Evolutionary conservation across 92 coral and sea anemone genomes (phyloP), one percentile per base, ranked within the genome.

Genomic region (Meandrina meandrites): DNA sequence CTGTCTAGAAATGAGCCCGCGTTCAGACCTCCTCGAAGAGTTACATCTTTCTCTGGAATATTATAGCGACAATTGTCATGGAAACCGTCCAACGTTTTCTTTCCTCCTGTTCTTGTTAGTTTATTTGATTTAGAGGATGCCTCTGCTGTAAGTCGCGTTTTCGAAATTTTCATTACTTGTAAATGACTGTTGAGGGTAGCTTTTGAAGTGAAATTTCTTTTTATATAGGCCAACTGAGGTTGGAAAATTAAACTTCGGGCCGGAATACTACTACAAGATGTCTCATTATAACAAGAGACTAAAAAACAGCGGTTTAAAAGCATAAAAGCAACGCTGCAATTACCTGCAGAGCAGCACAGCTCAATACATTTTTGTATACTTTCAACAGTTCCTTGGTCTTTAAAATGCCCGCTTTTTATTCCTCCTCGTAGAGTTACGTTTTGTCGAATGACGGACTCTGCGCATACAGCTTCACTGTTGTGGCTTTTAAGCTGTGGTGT

Each of bases 241-340:
- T 69, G 89, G 34, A 91, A 68, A 5, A 85, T 30, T 24, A 70
- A 67, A 67, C 62, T 87, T n/a, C 81, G 91, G 10, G 89, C 92
- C 17, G 96, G 93, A 28, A 90, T 89, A 45, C 88, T 70, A 50
- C 78, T 82, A 76, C 99, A 97, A 31, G 81, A 83, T 8, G 92
- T 76, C 82, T 96, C 84, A 88, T 90, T 94, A 89, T 92, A 93
- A 82, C 99, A 97, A 17, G 86, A 78, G 16, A 97, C 98, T 11
- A 93, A 84, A 77, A 91, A 97, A 56, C 99, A 97, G 71, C 91
- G 90, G 42, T 83, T 84, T 24, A 90, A 85, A 22, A 97, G 90
- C 90, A 91, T 90, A 54, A 94, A 91, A 0, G 97, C 92, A 37
- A 95, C 82, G 64, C 90, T 89, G 71, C 99, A 97, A 53, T 84